A percentile compares a stretch with the other conserved stretches of the same genome.
phyloP scores from a whole-genome alignment of 2,888 invertebrate genomes.

The Myopa testacea region DNA sequence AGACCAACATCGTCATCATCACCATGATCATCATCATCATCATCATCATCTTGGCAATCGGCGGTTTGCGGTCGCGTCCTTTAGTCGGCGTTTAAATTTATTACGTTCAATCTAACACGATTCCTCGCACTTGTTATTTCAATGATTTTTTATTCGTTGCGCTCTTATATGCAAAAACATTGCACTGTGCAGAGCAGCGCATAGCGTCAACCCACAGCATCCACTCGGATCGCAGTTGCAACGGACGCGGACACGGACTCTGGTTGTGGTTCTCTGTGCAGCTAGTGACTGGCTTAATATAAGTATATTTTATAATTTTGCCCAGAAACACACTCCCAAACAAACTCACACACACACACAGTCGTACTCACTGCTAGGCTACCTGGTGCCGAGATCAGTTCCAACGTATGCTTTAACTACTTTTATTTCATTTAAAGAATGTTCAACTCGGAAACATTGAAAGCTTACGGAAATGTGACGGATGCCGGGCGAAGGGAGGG shows the following conservation, averaged over 20 bases:
- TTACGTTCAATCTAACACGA: constrained; percentile 67
- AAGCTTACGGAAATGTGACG: neutral
- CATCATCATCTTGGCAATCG: constrained; percentile 2
- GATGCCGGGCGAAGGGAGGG: neutral
- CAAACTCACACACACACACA: neutral
- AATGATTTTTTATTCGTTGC: constrained; percentile 56
- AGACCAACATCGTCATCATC: neutral
- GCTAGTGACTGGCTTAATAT: constrained; percentile 23
- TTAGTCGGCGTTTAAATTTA: constrained; percentile 65
- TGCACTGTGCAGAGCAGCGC: neutral
- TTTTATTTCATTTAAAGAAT: neutral
- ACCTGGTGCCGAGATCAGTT: neutral
- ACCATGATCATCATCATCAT: neutral
- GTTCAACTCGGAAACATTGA: neutral
- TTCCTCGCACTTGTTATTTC: constrained; percentile 65
- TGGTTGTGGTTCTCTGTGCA: neutral
- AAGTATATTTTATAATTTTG: constrained; percentile 33
- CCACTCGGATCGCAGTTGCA: neutral
- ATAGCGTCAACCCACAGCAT: neutral
- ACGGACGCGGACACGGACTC: neutral
- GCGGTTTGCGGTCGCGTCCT: constrained; percentile 42
- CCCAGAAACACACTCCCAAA: constrained; percentile 11
- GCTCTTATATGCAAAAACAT: constrained; percentile 35
- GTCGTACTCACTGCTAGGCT: neutral
- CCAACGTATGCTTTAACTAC: neutral